Conservation (phyloP, 1,140 invertebrate genomes). For the Rhynchophorus ferrugineus region DNA sequence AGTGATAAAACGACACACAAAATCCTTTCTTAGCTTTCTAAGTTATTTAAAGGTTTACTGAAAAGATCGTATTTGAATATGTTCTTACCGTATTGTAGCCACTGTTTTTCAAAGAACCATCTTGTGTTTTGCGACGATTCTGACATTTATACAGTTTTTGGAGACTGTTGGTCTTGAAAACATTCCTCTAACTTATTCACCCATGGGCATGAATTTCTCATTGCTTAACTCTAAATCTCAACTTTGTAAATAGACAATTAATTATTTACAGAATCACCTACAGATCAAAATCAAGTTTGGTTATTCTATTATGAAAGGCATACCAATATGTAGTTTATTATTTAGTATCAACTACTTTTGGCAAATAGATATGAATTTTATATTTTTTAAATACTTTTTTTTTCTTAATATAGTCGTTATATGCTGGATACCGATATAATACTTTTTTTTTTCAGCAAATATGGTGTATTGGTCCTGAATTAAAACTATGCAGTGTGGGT, state of each 20-base stretch:
- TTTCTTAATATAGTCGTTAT: not conserved
- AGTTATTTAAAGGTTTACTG: too few species aligned
- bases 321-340: not conserved
- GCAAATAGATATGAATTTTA: not conserved
- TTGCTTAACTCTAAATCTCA: too few species aligned
- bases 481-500: conserved; percentile 59
- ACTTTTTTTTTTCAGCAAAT: conserved; percentile 53
- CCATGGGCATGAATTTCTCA: too few species aligned
- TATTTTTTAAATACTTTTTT: not conserved
- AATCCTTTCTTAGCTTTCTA: too few species aligned
- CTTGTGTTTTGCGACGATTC: too few species aligned
- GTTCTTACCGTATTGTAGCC: too few species aligned
- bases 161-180: too few species aligned
- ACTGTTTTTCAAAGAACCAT: too few species aligned
- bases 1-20: too few species aligned
- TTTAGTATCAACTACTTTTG: not conserved
- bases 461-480: conserved; percentile 59
- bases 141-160: too few species aligned
- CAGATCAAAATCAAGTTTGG: not conserved
- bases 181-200: too few species aligned
- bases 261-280: not conserved
- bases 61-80: too few species aligned
- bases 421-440: not conserved
- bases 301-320: not conserved
- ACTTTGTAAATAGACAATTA: not conserved